These are phyloP conservation scores for Hirtodrosophila cameraria DNA, from an alignment of 2,888 invertebrate genomes.

Conservation along the genomic window DNA sequence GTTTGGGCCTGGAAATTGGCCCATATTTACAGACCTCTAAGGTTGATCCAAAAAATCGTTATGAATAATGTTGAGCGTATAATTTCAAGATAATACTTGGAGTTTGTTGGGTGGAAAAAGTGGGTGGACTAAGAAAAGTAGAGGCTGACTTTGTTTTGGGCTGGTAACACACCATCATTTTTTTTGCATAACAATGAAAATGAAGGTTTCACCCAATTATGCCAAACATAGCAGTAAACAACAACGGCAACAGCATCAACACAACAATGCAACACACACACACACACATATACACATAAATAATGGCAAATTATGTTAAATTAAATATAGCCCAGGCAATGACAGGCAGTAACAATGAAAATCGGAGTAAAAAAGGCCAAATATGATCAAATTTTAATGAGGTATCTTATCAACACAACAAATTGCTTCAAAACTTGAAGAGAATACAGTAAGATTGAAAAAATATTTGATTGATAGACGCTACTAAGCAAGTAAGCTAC, in stretches of 20 bases:
- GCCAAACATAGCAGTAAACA: conserved; percentile 43
- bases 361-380: conserved; percentile 13
- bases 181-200: conserved; percentile 55
- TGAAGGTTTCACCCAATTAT: conserved; percentile 52
- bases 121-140: not conserved
- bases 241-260: conserved; percentile 18
- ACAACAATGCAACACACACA: not conserved
- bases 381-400: not conserved
- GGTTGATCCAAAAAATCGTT: conserved; percentile 48
- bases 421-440: not conserved
- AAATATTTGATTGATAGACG: no score
- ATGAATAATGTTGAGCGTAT: conserved; percentile 59
- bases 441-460: no score
- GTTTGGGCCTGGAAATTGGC: conserved; percentile 9
- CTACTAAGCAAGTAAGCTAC: no score
- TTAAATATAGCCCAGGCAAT: conserved; percentile 43
- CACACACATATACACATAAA: conserved; percentile 22
- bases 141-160: not conserved
- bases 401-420: not conserved
- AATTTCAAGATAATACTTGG: conserved; percentile 16
- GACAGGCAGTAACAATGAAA: conserved; percentile 26
- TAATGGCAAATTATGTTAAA: conserved; percentile 55
- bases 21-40: conserved; percentile 26
- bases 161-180: conserved; percentile 48
- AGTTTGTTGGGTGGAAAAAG: no score